Conservation (phyloP, 92 coral and sea anemone species). For the Epizoanthus illoricatus region DNA sequence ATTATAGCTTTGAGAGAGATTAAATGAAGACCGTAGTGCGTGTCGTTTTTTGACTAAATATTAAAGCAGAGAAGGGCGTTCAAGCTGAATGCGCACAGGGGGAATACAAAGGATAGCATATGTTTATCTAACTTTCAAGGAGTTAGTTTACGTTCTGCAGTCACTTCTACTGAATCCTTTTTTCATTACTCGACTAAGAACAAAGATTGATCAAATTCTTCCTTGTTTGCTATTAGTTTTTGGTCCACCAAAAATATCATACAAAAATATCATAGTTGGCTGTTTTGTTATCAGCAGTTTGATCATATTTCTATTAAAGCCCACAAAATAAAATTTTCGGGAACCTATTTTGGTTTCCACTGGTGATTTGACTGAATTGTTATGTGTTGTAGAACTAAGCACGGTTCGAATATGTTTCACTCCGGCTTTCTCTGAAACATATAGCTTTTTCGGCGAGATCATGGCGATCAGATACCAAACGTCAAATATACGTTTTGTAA, state of each 20-base stretch:
- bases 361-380: background rate
- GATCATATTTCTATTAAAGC: conserved; percentile 6
- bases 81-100: conserved; percentile 1
- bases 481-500: too few relatives aligned
- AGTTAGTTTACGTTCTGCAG: background rate
- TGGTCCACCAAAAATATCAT: background rate
- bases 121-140: background rate
- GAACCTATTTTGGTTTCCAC: background rate
- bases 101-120: background rate
- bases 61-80: background rate
- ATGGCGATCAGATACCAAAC: too few relatives aligned
- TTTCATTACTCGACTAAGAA: background rate
- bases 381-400: background rate
- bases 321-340: background rate
- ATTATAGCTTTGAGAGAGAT: too few relatives aligned
- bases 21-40: background rate
- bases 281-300: background rate
- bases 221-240: background rate
- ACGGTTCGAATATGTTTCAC: background rate
- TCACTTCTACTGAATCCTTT: background rate
- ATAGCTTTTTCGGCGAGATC: too few relatives aligned
- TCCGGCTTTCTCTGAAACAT: background rate
- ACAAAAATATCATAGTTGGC: background rate
- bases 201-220: background rate
- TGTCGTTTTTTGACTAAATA: background rate